These are phyloP conservation scores for Aurelia coerulea DNA, from an alignment of 30 jellyfish, hydroid and myxozoan genomes.

Conservation along the genomic window DNA sequence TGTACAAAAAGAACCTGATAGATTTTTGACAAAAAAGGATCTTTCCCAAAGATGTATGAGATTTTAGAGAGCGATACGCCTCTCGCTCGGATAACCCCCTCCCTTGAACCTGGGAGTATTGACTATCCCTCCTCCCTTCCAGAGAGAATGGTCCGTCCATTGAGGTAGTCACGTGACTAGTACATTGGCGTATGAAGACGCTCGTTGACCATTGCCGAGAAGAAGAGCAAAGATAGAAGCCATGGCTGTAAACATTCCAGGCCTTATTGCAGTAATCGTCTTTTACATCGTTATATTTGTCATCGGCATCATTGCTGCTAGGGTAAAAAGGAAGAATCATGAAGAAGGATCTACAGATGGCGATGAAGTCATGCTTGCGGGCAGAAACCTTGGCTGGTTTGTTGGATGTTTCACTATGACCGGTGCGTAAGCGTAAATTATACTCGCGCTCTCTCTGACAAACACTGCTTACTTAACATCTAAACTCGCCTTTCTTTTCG, in stretches of 20 bases:
- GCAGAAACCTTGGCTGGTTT: constrained; percentile 82
- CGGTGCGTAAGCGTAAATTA: constrained; percentile 38
- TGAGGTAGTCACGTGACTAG: neutral
- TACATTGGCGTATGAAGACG: neutral
- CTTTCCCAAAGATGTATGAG: no score
- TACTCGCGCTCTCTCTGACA: neutral
- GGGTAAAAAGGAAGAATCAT: constrained; percentile 45
- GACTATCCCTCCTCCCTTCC: no score
- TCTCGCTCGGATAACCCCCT: no score
- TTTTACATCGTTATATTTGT: constrained; percentile 76
- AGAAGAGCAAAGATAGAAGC: neutral
- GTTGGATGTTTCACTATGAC: constrained; percentile 93
- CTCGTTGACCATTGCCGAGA: neutral
- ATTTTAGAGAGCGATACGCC: no score
- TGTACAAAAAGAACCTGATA: no score
- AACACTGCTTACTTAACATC: neutral
- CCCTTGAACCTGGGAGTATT: no score
- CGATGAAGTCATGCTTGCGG: constrained; percentile 86
- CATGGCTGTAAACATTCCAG: constrained; percentile 92
- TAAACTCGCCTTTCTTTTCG: neutral
- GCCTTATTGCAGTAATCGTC: constrained; percentile 76
- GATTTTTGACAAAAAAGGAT: no score
- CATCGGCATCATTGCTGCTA: constrained; percentile 81
- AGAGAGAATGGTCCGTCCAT: no score
- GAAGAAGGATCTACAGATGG: constrained; percentile 32